Evolutionary conservation across 2,888 invertebrate genomes (phyloP), one percentile per base, ranked within the genome.

Genomic region (Nemotelus pantherinus): DNA sequence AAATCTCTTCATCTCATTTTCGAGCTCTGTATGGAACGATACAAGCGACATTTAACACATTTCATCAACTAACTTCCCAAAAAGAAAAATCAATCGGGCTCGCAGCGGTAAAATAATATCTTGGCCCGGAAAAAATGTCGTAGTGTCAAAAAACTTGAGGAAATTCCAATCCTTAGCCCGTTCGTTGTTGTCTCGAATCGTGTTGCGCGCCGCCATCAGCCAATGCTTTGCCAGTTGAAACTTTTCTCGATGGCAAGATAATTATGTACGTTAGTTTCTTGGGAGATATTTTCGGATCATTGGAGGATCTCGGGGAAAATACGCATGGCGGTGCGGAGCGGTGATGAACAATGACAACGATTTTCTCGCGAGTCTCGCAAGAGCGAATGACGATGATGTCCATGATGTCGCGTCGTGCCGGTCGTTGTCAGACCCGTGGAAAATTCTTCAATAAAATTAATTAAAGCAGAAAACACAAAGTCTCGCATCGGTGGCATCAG

Each of bases 401-500:
- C 5, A 6, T 50, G 50, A 10, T 50, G 25, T 10, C 25, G 3
- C 9, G 25, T 48, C 64, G 64, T n/a, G 50, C 47, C 47, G 67
- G 10, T 45, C 67, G 48, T 39, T 41, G 60, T 67, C 67, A 48
- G 48, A 47, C 7, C 67, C 67, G 67, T 67, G 67, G 67, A 67
- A 67, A 72, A 72, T 72, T 72, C 71, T 58, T 25, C 25, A 25
- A 57, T 72, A 57, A 72, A 72, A 72, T 72, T 72, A 72, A 72
- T 72, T 72, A 72, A 72, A 58, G 44, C 71, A n/a, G 70, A 72
- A 44, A 72, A 72, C 44, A 44, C 43, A 25, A 25, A 57, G 57
- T 57, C 25, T 25, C 44, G 45, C 65, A 45, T 65, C 65, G 43
- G n/a, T 45, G 41, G 44, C 41, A 64, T 2, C 53, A 58, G 25